These are phyloP conservation scores for Trachymyrmex septentrionalis DNA, from an alignment of 1,140 invertebrate genomes.

Conservation along the genomic window DNA sequence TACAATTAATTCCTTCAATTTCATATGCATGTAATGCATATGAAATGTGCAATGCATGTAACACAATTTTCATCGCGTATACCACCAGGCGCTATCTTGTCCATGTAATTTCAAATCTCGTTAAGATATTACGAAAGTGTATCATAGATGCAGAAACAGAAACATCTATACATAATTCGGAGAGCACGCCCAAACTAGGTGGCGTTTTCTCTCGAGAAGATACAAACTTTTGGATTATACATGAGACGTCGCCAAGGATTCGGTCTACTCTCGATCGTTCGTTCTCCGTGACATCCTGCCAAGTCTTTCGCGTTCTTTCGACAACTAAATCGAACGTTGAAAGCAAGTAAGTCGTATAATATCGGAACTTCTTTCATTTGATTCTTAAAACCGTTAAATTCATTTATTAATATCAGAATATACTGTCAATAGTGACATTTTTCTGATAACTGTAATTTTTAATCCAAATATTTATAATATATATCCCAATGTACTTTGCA, in stretches of 20 bases:
- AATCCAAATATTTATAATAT: background rate
- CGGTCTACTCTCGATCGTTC: slow-evolving; percentile 13
- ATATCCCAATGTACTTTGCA: background rate
- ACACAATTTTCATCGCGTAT: background rate
- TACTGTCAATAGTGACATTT: background rate
- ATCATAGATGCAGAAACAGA: slow-evolving; percentile 16
- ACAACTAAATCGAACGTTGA: slow-evolving; percentile 24
- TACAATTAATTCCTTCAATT: slow-evolving; percentile 14
- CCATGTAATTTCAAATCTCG: background rate
- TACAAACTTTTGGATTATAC: slow-evolving; percentile 62
- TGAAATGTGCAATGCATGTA: background rate
- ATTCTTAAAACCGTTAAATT: slow-evolving; percentile 15
- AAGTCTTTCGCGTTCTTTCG: slow-evolving; percentile 12
- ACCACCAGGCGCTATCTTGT: background rate
- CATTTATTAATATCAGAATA: background rate
- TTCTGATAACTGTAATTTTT: background rate
- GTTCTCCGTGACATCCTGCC: background rate
- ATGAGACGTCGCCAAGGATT: slow-evolving; percentile 47
- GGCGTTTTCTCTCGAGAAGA: slow-evolving; percentile 8
- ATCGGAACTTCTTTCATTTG: background rate
- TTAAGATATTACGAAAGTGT: slow-evolving; percentile 2
- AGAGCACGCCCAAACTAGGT: background rate
- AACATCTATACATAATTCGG: slow-evolving; percentile 20
- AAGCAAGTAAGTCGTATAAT: slow-evolving; percentile 6
- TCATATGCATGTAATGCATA: background rate